Percentiles rank a stretch among this genome's conserved stretches.
Conservation (phyloP, 2,797 vertebrate genomes). For the Xiphorhynchus erythropygius region DNA sequence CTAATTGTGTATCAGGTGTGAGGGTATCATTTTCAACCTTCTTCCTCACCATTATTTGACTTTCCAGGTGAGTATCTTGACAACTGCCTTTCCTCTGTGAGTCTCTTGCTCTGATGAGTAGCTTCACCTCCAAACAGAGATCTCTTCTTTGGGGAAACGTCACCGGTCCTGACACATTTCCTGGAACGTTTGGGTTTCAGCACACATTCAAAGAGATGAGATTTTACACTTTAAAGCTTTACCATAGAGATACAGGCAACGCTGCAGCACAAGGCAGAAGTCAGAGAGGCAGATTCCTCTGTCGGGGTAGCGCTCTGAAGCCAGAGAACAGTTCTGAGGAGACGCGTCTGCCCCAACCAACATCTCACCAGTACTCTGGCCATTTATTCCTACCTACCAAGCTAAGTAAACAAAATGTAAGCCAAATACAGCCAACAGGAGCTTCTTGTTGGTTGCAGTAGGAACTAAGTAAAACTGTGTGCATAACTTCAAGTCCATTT, state of each 20-base stretch:
- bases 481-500: not conserved
- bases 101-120: not conserved
- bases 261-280: not conserved
- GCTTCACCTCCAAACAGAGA: not conserved
- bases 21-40: not conserved
- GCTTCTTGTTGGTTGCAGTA: not conserved
- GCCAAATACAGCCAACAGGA: not conserved
- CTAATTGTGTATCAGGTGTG: not conserved
- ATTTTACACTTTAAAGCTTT: not conserved
- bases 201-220: not conserved
- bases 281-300: not conserved
- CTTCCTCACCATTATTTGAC: not conserved
- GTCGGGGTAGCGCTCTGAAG: not conserved
- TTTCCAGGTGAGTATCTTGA: not conserved
- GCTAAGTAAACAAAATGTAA: not conserved
- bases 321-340: not conserved
- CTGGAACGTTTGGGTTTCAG: not conserved
- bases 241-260: not conserved
- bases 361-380: not conserved
- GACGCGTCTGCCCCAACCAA: rapidly evolving
- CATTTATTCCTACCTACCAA: not conserved
- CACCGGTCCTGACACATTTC: not conserved
- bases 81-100: not conserved
- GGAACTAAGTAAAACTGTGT: not conserved
- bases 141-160: not conserved